These are phyloP conservation scores for Mizuhopecten yessoensis DNA, from an alignment of 1,140 invertebrate species.

Conservation along the genomic window DNA sequence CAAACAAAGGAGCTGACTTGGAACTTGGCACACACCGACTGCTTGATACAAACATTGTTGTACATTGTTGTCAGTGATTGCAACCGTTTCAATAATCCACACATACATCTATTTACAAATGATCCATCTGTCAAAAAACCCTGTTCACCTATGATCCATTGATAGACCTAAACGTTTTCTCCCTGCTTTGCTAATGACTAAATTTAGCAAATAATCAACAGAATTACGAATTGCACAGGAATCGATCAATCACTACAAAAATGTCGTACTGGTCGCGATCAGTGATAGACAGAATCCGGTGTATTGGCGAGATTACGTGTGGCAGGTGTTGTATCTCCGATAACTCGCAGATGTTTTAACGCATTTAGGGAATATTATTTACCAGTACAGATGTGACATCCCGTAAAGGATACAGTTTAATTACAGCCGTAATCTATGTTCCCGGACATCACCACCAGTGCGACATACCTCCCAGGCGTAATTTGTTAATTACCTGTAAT, in stretches of 20 bases:
- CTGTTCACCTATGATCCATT: too few species aligned
- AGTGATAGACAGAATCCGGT: not conserved
- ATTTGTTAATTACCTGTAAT: constrained; percentile 19
- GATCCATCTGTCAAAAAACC: too few species aligned
- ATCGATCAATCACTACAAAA: not conserved
- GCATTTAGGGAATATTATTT: not conserved
- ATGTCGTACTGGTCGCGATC: not conserved
- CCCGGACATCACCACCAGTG: not conserved
- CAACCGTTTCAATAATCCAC: too few species aligned
- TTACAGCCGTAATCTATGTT: not conserved
- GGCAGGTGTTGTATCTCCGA: not conserved
- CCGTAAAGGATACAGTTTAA: not conserved
- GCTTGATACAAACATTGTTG: not conserved
- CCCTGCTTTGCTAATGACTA: too few species aligned
- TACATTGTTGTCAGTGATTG: too few species aligned
- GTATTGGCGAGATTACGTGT: not conserved
- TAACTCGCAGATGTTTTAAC: constrained; percentile 31
- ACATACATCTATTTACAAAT: too few species aligned
- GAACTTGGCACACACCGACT: not conserved
- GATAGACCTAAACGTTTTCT: too few species aligned
- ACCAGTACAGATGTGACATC: constrained; percentile 11
- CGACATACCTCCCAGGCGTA: not conserved
- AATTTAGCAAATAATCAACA: too few species aligned
- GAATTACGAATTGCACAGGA: too few species aligned
- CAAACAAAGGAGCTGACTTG: not conserved